Evolutionary conservation across 2,113 vertebrate species (phyloP).

Genomic region (Periophthalmodon schlosseri): DNA sequence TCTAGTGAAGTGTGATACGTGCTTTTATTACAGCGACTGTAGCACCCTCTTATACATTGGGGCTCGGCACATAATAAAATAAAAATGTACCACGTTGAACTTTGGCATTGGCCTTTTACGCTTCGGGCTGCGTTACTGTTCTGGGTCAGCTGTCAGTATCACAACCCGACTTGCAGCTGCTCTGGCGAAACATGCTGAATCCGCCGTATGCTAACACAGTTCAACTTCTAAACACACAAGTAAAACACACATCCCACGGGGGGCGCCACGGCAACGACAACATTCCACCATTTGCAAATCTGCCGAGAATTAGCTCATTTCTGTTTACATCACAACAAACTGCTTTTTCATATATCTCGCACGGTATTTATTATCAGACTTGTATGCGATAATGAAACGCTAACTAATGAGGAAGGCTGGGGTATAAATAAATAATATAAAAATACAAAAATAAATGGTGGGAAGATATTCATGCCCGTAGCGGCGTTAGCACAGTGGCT

Average conservation of each 20-base stretch:
- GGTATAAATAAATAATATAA: constrained; percentile 17
- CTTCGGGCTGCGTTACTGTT: background rate
- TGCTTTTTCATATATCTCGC: background rate
- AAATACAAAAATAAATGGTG: constrained; percentile 21
- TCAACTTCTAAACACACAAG: constrained; percentile 29
- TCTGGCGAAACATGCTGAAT: constrained; percentile 7
- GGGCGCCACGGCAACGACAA: background rate
- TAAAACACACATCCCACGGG: constrained; percentile 30
- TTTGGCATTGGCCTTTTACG: background rate
- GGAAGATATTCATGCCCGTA: constrained; percentile 33
- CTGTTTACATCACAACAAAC: background rate
- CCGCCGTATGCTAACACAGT: constrained; percentile 32
- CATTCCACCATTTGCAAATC: constrained; percentile 4
- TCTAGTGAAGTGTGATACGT: background rate
- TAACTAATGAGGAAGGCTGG: background rate
- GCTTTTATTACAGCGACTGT: background rate
- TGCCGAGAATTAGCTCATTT: background rate
- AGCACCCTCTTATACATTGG: background rate
- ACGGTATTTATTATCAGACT: background rate
- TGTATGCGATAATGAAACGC: constrained; percentile 1
- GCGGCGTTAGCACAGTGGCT: constrained; percentile 17
- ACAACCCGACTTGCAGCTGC: constrained; percentile 21
- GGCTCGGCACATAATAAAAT: background rate
- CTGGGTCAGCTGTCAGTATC: constrained; percentile 22
- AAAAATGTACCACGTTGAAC: background rate